A percentile compares a stretch with the other conserved stretches of the same genome.
phyloP scores from a whole-genome alignment of 2,888 invertebrate species.

The Epirrhoe tristata region DNA sequence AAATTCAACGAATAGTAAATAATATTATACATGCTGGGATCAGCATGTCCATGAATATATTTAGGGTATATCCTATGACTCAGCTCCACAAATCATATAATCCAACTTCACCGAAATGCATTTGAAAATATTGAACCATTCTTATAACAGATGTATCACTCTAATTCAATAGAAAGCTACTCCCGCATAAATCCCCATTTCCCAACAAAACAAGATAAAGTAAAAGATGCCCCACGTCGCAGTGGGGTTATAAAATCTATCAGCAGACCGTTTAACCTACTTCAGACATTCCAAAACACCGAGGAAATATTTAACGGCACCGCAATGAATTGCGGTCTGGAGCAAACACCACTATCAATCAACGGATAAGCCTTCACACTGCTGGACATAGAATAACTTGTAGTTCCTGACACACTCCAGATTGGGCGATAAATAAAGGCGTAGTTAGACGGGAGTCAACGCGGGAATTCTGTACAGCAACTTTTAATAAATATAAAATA shows the following conservation, averaged over 20 bases:
- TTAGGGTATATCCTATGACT: too few relatives aligned
- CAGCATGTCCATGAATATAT: too few relatives aligned
- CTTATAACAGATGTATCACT: not conserved
- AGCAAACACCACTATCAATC: constrained; percentile 57
- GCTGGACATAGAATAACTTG: constrained; percentile 23
- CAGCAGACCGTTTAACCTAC: constrained; percentile 51
- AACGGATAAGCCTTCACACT: constrained; percentile 56
- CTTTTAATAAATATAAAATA: too few relatives aligned
- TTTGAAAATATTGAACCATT: not conserved
- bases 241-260: constrained; percentile 47
- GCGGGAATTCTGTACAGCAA: not conserved
- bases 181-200: constrained; percentile 13
- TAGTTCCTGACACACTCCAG: constrained; percentile 24
- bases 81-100: not conserved
- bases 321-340: constrained; percentile 48
- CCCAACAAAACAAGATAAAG: constrained; percentile 27
- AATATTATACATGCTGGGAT: too few relatives aligned
- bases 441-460: constrained; percentile 1
- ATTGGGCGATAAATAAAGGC: constrained; percentile 31
- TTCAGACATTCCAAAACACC: constrained; percentile 47
- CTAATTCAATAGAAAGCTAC: constrained; percentile 16
- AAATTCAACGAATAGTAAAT: not conserved
- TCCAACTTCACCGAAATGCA: not conserved
- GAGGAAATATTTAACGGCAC: constrained; percentile 53
- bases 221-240: constrained; percentile 35